Percentiles rank a stretch among this genome's conserved stretches.
Evolutionary conservation across 2,113 vertebrate species (phyloP).

Genomic region (Holacanthus passer): DNA sequence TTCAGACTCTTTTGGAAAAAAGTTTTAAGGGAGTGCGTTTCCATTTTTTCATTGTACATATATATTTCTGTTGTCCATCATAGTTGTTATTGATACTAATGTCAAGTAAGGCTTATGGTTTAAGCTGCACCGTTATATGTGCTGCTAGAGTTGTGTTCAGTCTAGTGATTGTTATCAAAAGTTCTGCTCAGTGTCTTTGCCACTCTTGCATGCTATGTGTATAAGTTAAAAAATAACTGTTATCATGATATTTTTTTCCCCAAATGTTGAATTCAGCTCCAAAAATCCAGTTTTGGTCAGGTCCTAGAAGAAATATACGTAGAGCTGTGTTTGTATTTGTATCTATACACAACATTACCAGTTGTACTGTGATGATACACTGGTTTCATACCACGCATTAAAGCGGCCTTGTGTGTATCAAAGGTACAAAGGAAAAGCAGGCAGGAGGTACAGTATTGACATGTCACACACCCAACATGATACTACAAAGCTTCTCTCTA

Average conservation of each 20-base stretch:
- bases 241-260: too few relatives aligned
- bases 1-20: background rate
- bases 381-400: background rate
- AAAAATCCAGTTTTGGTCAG: background rate
- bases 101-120: background rate
- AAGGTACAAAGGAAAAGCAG: conserved; percentile 17
- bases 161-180: background rate
- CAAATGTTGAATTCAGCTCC: background rate
- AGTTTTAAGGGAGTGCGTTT: too few relatives aligned
- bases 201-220: background rate
- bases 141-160: background rate
- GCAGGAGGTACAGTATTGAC: conserved; percentile 47
- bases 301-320: background rate
- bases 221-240: background rate
- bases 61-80: background rate
- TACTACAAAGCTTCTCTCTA: conserved; percentile 49
- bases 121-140: background rate
- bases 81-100: background rate
- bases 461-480: conserved; percentile 54
- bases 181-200: background rate
- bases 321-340: background rate
- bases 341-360: background rate
- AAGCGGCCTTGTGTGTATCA: conserved; percentile 21
- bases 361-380: background rate
- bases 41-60: too few relatives aligned